Percentiles rank a stretch among this genome's conserved stretches.
These are phyloP conservation scores for Habroteleia sp. DNA, from an alignment of 2,888 invertebrate genomes.

Conservation along the genomic window DNA sequence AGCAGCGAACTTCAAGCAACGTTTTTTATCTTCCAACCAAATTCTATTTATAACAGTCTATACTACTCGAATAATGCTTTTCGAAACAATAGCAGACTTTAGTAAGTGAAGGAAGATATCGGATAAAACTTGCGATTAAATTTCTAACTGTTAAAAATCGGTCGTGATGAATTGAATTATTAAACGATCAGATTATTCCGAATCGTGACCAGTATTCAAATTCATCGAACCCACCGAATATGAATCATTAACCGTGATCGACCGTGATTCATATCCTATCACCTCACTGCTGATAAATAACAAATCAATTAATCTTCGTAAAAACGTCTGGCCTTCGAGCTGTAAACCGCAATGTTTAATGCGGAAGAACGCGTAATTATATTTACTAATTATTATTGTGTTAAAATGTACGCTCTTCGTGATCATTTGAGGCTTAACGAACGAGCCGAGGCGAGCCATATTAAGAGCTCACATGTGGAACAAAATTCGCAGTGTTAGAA, in stretches of 20 bases:
- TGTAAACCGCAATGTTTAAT: background rate
- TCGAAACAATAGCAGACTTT: too few relatives aligned
- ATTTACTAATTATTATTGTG: constrained; percentile 6
- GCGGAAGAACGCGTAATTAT: constrained; percentile 7
- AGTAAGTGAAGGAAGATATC: too few relatives aligned
- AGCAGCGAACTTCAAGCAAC: constrained; percentile 34
- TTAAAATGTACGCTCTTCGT: background rate
- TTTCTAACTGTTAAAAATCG: background rate
- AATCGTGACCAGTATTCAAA: constrained; percentile 8
- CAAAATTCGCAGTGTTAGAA: constrained; percentile 39
- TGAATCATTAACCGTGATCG: constrained; percentile 12
- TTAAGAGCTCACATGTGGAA: constrained; percentile 32
- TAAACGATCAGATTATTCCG: background rate
- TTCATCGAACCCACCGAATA: background rate
- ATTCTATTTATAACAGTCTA: constrained; percentile 6
- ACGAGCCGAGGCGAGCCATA: constrained; percentile 18
- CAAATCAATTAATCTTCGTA: constrained; percentile 21
- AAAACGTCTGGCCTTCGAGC: constrained; percentile 8
- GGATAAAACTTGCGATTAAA: too few relatives aligned
- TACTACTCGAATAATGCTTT: too few relatives aligned
- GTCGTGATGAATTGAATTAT: background rate
- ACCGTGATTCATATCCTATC: constrained; percentile 9
- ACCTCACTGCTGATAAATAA: constrained; percentile 1
- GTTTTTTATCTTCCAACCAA: constrained; percentile 20
- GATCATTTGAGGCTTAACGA: constrained; percentile 27